Conservation (phyloP, 2,888 invertebrate species). For the Agonopterix subpropinquella region DNA sequence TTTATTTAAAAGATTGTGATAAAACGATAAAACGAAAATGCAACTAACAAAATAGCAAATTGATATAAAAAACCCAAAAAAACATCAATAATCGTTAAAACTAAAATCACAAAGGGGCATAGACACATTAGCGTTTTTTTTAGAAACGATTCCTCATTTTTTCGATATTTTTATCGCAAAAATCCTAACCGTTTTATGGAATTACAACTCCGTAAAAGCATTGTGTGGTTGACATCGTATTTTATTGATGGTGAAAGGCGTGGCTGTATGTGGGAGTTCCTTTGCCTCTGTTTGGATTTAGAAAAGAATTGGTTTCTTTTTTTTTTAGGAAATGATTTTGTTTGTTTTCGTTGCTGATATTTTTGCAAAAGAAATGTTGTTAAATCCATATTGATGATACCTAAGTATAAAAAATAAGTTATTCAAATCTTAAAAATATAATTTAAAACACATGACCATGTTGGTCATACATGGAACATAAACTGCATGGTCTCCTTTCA, state of each 20-base stretch:
- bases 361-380: too few relatives aligned
- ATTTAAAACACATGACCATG: too few relatives aligned
- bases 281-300: slow-evolving; percentile 22
- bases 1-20: too few relatives aligned
- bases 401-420: too few relatives aligned
- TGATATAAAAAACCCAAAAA: slow-evolving; percentile 2
- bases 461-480: too few relatives aligned
- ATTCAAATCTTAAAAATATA: too few relatives aligned
- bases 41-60: neutral
- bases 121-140: slow-evolving; percentile 16
- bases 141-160: slow-evolving; percentile 26
- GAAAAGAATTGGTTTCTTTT: neutral
- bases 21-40: neutral
- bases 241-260: slow-evolving; percentile 52
- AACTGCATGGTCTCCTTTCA: too few relatives aligned
- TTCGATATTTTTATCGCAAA: slow-evolving; percentile 17
- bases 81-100: slow-evolving; percentile 6
- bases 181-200: slow-evolving; percentile 28
- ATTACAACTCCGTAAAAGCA: slow-evolving; percentile 21
- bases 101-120: slow-evolving; percentile 15
- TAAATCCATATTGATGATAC: too few relatives aligned
- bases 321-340: neutral
- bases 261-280: slow-evolving; percentile 34
- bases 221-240: slow-evolving; percentile 37
- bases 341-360: neutral